Conservation (phyloP, 2,113 vertebrate genomes). For the Patagioenas fasciata region DNA sequence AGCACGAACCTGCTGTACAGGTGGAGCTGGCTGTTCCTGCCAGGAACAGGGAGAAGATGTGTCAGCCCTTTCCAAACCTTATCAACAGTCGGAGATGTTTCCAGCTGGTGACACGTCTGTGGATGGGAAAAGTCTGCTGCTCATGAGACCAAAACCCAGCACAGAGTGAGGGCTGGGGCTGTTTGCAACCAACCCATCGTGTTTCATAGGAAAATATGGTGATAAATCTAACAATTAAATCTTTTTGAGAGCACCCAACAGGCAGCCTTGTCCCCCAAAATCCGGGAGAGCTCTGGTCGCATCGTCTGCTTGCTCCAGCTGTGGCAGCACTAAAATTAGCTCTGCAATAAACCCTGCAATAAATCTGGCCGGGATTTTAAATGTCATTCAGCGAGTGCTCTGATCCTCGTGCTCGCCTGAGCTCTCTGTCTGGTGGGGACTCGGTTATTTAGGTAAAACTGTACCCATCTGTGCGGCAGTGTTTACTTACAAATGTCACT, state of each 20-base stretch:
- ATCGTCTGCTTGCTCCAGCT: not conserved
- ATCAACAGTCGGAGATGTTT: not conserved
- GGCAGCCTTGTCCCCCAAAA: not conserved
- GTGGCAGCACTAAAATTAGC: not conserved
- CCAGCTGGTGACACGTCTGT: not conserved
- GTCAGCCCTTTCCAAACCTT: not conserved
- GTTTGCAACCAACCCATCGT: not conserved
- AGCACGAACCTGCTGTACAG: not conserved
- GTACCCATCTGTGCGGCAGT: not conserved
- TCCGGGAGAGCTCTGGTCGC: too few relatives aligned
- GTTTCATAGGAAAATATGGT: not conserved
- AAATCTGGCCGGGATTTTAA: not conserved
- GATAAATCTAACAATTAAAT: not conserved
- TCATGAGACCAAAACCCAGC: not conserved
- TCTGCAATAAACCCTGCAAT: not conserved
- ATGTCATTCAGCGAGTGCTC: not conserved
- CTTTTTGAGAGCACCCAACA: not conserved
- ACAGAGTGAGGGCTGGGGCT: not conserved
- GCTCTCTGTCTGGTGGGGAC: not conserved
- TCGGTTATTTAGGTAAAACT: not conserved
- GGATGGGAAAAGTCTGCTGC: not conserved
- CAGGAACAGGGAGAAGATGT: accelerated
- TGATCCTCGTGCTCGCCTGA: accelerated
- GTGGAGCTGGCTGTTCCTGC: not conserved
- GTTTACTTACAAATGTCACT: not conserved